Conservation (phyloP, 2,888 invertebrate species). For the Microplitis manilae region DNA sequence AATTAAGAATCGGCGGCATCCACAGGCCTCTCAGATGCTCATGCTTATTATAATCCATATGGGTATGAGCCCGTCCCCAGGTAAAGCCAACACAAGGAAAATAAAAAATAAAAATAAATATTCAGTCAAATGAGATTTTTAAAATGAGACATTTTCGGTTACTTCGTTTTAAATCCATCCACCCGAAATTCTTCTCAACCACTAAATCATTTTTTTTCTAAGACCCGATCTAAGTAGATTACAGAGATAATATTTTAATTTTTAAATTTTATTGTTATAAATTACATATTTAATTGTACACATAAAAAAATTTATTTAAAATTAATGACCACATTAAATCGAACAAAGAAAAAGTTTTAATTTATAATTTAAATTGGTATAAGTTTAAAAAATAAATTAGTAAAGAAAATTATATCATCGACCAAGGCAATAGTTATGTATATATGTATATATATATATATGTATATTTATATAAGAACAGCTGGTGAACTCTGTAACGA, state of each 20-base stretch:
- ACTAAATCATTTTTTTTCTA: background rate
- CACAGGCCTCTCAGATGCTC: slow-evolving; percentile 46
- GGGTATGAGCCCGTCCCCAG: background rate
- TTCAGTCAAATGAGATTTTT: background rate
- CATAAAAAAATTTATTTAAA: background rate
- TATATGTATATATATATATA: background rate
- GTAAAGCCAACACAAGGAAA: slow-evolving; percentile 11
- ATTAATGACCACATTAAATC: background rate
- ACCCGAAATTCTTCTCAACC: no score
- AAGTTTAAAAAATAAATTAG: slow-evolving; percentile 1
- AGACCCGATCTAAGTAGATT: background rate
- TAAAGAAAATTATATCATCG: slow-evolving; percentile 4
- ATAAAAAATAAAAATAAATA: slow-evolving; percentile 17
- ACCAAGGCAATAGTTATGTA: background rate
- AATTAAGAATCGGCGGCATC: slow-evolving; percentile 54
- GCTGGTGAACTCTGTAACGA: slow-evolving; percentile 4
- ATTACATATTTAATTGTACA: no score
- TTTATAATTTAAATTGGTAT: background rate
- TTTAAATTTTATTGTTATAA: no score
- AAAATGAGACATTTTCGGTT: background rate
- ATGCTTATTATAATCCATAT: slow-evolving; percentile 10
- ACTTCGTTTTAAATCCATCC: background rate
- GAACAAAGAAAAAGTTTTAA: background rate
- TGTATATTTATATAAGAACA: background rate
- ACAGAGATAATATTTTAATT: background rate